phyloP scores from a whole-genome alignment of 2,113 vertebrate genomes.

The Alligator sinensis region DNA sequence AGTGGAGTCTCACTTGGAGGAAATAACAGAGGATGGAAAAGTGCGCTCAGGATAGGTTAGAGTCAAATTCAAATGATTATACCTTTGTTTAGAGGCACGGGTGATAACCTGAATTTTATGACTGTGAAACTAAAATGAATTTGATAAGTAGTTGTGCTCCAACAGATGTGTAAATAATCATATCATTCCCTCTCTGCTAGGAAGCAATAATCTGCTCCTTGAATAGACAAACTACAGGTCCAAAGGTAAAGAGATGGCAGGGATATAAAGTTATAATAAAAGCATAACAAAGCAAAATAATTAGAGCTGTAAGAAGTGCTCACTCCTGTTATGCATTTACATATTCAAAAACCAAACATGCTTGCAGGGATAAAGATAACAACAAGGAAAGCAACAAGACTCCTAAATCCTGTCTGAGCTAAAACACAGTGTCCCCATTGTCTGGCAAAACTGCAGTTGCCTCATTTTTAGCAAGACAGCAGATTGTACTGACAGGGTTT shows the following conservation, averaged over 20 bases:
- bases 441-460: neutral
- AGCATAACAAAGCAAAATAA: neutral
- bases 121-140: slow-evolving; percentile 22
- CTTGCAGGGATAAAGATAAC: neutral
- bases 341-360: neutral
- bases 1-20: neutral
- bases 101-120: neutral
- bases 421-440: neutral
- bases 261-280: neutral
- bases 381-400: neutral
- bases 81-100: slow-evolving; percentile 35
- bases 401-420: neutral
- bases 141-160: neutral
- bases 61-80: neutral
- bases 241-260: neutral
- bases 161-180: neutral
- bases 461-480: neutral
- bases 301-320: neutral
- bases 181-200: neutral
- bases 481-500: neutral
- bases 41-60: slow-evolving; percentile 3
- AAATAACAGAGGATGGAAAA: neutral
- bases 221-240: neutral
- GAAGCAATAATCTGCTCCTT: neutral
- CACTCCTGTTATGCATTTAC: neutral